Evolutionary conservation across 2,113 vertebrate genomes (phyloP), one percentile per base, ranked within the genome.

Genomic region (Bungarus multicinctus): DNA sequence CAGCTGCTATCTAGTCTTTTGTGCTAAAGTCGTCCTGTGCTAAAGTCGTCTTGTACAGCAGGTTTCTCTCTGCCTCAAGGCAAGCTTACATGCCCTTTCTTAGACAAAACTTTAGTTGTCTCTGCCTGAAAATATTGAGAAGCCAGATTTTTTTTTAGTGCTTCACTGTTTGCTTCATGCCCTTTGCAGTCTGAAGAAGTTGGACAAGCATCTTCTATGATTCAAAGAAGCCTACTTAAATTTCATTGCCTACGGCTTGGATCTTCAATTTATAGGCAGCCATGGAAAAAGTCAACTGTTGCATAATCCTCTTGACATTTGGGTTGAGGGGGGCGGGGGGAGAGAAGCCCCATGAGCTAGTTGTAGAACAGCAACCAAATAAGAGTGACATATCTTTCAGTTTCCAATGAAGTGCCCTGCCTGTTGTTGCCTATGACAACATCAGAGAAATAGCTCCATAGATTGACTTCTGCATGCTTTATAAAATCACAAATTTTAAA

Each of bases 271-370:
- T 25, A 55, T 11, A 58, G 54, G 25, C 39, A 60, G 55, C 2
- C 87, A 55, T 55, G 4, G 39, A 47, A 60, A 55, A 45, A 9
- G 20, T 60, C 39, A 39, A 39, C 88, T 30, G 87, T 60, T 45
- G 39, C 55, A 45, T 60, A 60, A 89, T 60, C 55, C 57, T 89
- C 20, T 39, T 57, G 34, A 34, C 55, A 55, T 25, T 74, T 2
- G 5, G 30, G 11, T 25, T 74, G 2, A 2, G n/a, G 2, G 18
- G 30, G 18, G 0, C 2, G 5, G 55, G 5, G 55, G 1, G 53
- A n/a, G 20, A 1, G 53, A n/a, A 89, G 8, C 23, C 10, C 25
- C n/a, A 54, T 88, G 3, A 54, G 53, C 53, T 88, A 22, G 50
- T 54, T 54, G 16, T 54, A 34, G 53, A 88, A 88, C n/a, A 9